Evolutionary conservation across 2,888 invertebrate species (phyloP), one percentile per base, ranked within the genome.

Genomic region (Protonemura montana): DNA sequence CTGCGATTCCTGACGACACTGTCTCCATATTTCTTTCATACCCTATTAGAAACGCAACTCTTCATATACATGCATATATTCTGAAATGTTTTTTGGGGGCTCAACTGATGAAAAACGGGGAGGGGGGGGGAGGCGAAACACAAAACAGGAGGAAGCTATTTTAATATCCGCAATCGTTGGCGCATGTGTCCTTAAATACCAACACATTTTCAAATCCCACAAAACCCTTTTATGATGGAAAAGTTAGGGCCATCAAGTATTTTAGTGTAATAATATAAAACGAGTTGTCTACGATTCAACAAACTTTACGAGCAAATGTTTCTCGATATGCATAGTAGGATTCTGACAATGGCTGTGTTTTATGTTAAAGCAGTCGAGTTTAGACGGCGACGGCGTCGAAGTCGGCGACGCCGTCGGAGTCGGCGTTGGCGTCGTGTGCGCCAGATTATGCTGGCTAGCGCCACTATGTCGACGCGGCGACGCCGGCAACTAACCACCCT

Each of bases 161-260:
- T 78, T 78, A 78, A 78, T 78, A 78, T 28, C 78, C 59, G 59
- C 59, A 59, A 59, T 21, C 59, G 59, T 59, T 21, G 59, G 78
- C 30, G 82, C 29, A 30, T 35, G 82, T 82, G 82, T 82, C 16
- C 29, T 35, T 82, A 82, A 82, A 82, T 82, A 82, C 30, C 82
- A 82, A 82, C 82, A 82, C 30, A 82, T 82, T 82, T 30, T 30
- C 3, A 13, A 82, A 35, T 29, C 82, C 59, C 82, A 30, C 82
- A 29, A 82, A 29, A 82, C 29, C 82, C 29, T 82, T 82, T 82
- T 35, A 78, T 78, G 78, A 26, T 78, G 28, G 26, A 10, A 26
- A 28, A 78, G 28, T 78, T 78, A 78, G 26, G 28, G 78, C 78
- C 78, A 26, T 28, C 78, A 78, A 78, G 78, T 78, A 78, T 78